Base-by-base conservation (phyloP, 2,113 vertebrate genomes). In the Nycticebus coucang region DNA sequence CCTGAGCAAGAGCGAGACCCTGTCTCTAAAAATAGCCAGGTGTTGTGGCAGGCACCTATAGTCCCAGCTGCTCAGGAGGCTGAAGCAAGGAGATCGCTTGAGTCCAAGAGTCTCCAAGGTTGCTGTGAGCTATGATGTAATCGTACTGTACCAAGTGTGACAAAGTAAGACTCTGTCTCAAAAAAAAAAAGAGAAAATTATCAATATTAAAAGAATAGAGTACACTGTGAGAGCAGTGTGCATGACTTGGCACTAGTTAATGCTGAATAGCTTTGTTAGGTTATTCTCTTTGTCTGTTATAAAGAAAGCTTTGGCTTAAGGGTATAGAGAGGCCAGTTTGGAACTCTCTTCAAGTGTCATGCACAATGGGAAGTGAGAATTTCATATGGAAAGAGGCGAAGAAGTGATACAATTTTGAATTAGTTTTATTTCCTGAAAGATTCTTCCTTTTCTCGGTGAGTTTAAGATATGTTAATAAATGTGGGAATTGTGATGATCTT, bases 311-410 rank as follows among this genome's bases (percentile, higher is more conserved):
- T 14, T 59, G 28, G 35, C 55, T 33, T 87, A 93, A 3, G 5
- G 28, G 14, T 87, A 30, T 19, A 79, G 55, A 64, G n/a, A 75
- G 37, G 8, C 30, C 30, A 24, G 0, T 87, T 87, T 79, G 64
- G 71, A 84, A 37, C 60, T 62, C 7, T 84, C 33, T 88, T 6
- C 83, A 74, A 75, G 64, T 78, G 24, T 71, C 84, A 60, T 9
- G 7, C 30, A 26, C 64, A 68, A 53, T 18, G 83, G 60, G 45
- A 69, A 89, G 50, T 87, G 41, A 87, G 66, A 81, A 71, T 77
- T 95, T 91, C 64, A 95, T 53, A 69, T 45, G 69, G 55, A 83
- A 91, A 91, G 60, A 26, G 41, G 35, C 88, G 30, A 87, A 88
- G 33, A 90, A 93, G 90, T 83, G 37, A 91, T 26, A 68, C 10